Base-by-base conservation (phyloP, 2,888 invertebrate species). In the Pollenia amentaria region DNA sequence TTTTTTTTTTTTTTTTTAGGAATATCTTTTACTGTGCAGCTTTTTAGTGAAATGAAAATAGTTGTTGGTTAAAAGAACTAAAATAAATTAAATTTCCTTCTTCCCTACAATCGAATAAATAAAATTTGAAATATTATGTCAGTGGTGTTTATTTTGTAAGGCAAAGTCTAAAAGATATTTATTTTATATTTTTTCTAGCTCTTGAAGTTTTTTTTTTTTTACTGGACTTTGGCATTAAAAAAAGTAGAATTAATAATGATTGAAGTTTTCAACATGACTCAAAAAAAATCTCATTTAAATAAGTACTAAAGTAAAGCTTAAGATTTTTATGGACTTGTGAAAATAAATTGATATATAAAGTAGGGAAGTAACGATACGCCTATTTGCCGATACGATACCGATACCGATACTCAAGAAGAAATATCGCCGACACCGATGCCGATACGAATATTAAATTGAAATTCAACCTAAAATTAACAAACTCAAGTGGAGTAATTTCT, bases 41-140 rank as follows among this genome's bases (percentile, higher is more conserved):
- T 9, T 16, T 69, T 51, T 12, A 21, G 18, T 62, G 2, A 42
- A 80, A 10, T 14, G 9, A 14, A 55, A 75, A 62, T 69, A 51
- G 51, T 69, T 42, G 44, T 40, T 57, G 62, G 62, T 44, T 42
- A 38, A 67, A 53, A 18, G 57, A 38, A 70, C 16, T 60, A 4
- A 69, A 69, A 44, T 10, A 11, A 51, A 14, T 7, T 12, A 18
- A 21, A 60, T 57, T 57, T 44, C 1, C 11, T 44, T 53, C 62
- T 40, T 14, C 38, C 11, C 44, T 69, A 3, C 11, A 70, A 72
- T 10, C 29, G 9, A 72, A 40, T 3, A 48, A 60, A 69, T 6
- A 11, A 51, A 76, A 70, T 60, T 72, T 62, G 53, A 84, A 81
- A 62, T 85, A 78, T 78, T 75, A 46, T 55, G 67, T 85, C 69